Evolutionary conservation across 37 sponge, comb jelly and placozoan species (phyloP).

Genomic region (Eunapius fragilis): DNA sequence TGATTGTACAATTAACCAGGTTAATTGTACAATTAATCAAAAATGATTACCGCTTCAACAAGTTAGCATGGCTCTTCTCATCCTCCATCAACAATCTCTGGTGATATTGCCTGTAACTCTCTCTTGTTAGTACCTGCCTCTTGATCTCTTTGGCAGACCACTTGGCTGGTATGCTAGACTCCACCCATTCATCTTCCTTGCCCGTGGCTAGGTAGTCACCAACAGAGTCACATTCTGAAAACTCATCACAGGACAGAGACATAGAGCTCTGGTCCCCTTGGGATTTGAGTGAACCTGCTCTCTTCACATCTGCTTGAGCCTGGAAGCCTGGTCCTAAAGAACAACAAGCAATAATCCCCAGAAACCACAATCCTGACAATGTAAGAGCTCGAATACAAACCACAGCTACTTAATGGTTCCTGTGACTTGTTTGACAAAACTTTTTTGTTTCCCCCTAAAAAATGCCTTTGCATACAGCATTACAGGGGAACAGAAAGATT

Average conservation of each 20-base stretch:
- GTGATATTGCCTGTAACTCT: background rate
- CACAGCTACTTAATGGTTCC: no score
- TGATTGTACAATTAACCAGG: background rate
- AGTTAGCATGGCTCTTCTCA: background rate
- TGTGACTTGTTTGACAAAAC: no score
- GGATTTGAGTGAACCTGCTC: background rate
- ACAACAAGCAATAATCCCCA: background rate
- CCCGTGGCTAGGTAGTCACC: background rate
- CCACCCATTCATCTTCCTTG: background rate
- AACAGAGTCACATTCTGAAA: background rate
- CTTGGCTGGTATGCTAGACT: background rate
- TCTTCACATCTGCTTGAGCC: background rate
- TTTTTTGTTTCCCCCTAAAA: no score
- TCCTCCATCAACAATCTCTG: background rate
- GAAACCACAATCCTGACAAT: no score
- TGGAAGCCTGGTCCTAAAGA: background rate
- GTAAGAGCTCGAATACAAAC: no score
- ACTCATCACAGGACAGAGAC: background rate
- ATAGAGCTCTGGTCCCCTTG: background rate
- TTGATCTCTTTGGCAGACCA: background rate
- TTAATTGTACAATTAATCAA: background rate
- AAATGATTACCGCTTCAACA: background rate
- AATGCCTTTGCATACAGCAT: no score
- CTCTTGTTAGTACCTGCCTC: background rate
- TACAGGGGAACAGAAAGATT: no score